Evolutionary conservation across 2,888 invertebrate genomes (phyloP).

Genomic region (Blastobasis adustella): DNA sequence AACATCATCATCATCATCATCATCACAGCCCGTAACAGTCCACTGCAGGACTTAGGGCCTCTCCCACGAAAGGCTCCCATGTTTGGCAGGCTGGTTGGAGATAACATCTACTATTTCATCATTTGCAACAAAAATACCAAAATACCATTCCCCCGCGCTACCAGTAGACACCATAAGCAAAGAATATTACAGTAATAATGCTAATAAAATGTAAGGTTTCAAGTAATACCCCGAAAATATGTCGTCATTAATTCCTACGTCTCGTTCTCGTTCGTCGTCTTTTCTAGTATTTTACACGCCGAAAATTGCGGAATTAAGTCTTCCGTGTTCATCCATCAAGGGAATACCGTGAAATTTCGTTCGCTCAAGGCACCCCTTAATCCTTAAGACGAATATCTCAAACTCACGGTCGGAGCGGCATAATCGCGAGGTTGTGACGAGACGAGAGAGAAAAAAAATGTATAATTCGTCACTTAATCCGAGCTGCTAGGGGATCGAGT

Average conservation of each 20-base stretch:
- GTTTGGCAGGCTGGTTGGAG: too few relatives aligned
- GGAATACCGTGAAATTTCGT: constrained; percentile 63
- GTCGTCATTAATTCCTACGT: constrained; percentile 21
- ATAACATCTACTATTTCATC: too few relatives aligned
- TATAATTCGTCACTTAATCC: constrained; percentile 71
- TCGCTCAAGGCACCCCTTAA: constrained; percentile 59
- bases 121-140: too few relatives aligned
- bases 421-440: constrained; percentile 63
- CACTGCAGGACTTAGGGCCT: too few relatives aligned
- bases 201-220: too few relatives aligned
- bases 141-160: too few relatives aligned
- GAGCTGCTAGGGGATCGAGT: constrained; percentile 38
- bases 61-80: too few relatives aligned
- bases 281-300: constrained; percentile 53
- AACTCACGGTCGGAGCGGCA: constrained; percentile 62
- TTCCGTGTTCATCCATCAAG: constrained; percentile 64
- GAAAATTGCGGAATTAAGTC: constrained; percentile 59
- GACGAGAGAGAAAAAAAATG: constrained; percentile 49
- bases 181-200: too few relatives aligned
- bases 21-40: too few relatives aligned
- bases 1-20: too few relatives aligned
- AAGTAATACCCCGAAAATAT: too few relatives aligned
- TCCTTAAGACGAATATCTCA: constrained; percentile 70
- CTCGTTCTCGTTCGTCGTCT: constrained; percentile 30
- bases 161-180: too few relatives aligned